Base-by-base conservation (phyloP, 2,888 invertebrate genomes). In the Meta bourneti region DNA sequence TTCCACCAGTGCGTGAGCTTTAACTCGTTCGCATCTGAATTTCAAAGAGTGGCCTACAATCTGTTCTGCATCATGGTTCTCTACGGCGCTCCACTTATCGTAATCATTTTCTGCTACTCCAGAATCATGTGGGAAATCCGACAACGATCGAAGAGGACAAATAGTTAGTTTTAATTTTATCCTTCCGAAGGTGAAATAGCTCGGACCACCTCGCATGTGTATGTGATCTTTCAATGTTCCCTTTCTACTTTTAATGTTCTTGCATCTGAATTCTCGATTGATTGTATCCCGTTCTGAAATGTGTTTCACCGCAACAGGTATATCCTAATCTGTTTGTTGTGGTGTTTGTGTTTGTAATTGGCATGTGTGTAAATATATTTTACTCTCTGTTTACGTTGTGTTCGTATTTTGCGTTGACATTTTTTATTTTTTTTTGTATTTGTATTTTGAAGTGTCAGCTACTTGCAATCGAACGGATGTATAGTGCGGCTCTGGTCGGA, bases 1-100 rank as follows among this genome's bases (percentile, higher is more conserved):
- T 97, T 96, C 94, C 95, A 96, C 92, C 97, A 97, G 94, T 97
- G 97, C 94, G 97, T 97, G 0, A 96, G 97, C 0, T 97, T 97
- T 94, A 96, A 96, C 77, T 97, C 96, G 90, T 97, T 97, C 94
- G 95, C 96, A 0, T 96, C 96, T 8, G 95, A 95, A 0, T 95
- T 95, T 0, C 96, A 97, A 91, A 97, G 97, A 94, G 95, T 96
- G 34, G 96, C 96, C 0, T 97, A 97, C 95, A 97, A 97, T 94
- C 95, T 97, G 34, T 96, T 97, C 94, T 97, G 97, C 93, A 96
- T 97, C 0, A 95, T 96, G 89, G 96, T 96, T 0, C 96, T 97
- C 96, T 97, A 97, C 95, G 97, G 97, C 94, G 94, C 97, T 2
- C 97, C 97, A 0, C 95, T 97, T 49, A 94, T 96, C 93, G 96